Base-by-base conservation (phyloP, 2,888 invertebrate genomes). In the Harpalus rubripes region DNA sequence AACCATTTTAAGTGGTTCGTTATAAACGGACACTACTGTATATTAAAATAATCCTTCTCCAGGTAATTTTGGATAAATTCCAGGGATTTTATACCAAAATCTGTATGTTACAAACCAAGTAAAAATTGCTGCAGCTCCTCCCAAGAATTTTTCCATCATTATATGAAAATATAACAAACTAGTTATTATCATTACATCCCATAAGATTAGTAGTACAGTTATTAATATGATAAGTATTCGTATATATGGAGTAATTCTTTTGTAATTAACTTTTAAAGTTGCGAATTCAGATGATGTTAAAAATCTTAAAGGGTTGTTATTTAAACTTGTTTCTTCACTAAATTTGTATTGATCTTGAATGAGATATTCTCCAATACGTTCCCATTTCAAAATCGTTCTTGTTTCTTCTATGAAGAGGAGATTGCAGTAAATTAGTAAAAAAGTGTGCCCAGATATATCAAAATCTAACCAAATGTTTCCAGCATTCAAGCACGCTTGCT, bases 401-500 rank as follows among this genome's bases (percentile, higher is more conserved):
- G 96, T 96, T 92, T 99, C 99, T 92, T 99, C 99, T 15, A 97
- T 96, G 86, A 99, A 94, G 80, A 98, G 94, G 87, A 99, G 93
- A 89, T 96, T 96, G 84, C 97, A 97, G 92, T 98, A 98, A 86
- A 99, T 96, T 52, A 99, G 93, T 86, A 99, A 96, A 90, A 99
- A 99, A 68, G 97, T 96, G 90, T 99, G 99, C 0, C 99, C 99
- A 2, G 98, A 98, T 89, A 99, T 95, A 90, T 99, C 99, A 90
- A 99, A 96, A 22, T 98, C 97, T 90, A 96, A 95, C 98, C 98
- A 98, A 88, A 96, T 94, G 89, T 95, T 93, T 0, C 98, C 98
- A 88, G 95, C 95, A 89, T 94, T 94, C 10, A 96, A 90, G 89
- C 98, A 98, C 68, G 92, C 91, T 6, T 93, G 93, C 92, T 96